These are phyloP conservation scores for Drosophila kambysellisi DNA, from an alignment of 2,888 invertebrate species.

Conservation along the genomic window DNA sequence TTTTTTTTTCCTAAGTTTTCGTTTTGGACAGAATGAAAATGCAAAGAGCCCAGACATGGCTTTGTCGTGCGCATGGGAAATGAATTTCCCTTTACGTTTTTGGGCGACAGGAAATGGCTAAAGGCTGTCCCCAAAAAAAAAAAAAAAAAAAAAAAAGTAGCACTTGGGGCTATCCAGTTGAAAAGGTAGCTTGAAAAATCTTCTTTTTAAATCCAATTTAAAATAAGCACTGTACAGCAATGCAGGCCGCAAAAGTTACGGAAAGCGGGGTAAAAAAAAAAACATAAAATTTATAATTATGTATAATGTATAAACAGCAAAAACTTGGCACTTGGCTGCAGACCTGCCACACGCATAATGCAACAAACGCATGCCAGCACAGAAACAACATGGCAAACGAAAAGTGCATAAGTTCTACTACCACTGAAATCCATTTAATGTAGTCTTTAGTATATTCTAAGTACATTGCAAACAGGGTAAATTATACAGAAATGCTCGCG, in stretches of 20 bases:
- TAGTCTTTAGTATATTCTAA: conserved; percentile 29
- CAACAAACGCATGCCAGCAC: conserved; percentile 54
- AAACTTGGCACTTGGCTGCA: conserved; percentile 28
- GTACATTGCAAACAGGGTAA: conserved; percentile 43
- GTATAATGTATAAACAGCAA: conserved; percentile 51
- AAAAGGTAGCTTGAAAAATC: conserved; percentile 28
- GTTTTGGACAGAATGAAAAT: conserved; percentile 62
- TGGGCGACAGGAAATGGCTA: conserved; percentile 72
- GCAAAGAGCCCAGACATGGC: conserved; percentile 69
- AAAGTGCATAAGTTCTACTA: conserved; percentile 68
- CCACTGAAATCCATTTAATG: conserved; percentile 61
- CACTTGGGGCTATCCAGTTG: conserved; percentile 20
- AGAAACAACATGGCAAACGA: conserved; percentile 60
- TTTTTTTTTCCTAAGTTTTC: conserved; percentile 34
- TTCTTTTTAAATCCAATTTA: conserved; percentile 37
- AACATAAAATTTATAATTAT: conserved; percentile 59
- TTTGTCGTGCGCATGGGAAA: conserved; percentile 78
- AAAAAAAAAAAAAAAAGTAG: conserved; percentile 13
- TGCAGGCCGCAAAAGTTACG: conserved; percentile 16
- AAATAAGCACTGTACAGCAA: conserved; percentile 14
- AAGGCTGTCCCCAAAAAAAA: conserved; percentile 39
- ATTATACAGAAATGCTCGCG: conserved; percentile 57
- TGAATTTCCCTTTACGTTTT: conserved; percentile 71
- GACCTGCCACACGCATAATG: conserved; percentile 33
- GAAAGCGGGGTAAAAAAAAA: conserved; percentile 5